Base-by-base conservation (phyloP, 1,140 invertebrate species). In the Penaeus indicus region DNA sequence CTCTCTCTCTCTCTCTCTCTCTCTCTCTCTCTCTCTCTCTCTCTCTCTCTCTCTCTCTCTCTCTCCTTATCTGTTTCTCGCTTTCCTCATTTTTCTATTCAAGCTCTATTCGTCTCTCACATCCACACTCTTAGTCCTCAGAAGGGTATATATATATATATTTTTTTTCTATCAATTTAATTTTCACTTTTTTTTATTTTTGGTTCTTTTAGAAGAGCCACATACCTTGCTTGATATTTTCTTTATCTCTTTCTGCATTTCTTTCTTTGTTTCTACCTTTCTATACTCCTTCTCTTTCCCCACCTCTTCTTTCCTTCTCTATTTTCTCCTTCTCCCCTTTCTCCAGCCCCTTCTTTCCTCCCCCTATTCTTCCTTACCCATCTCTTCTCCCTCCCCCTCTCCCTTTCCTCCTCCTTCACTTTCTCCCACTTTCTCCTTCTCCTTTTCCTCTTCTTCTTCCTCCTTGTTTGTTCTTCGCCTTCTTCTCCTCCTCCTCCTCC, bases 91-190 rank as follows among this genome's bases (percentile, higher is more conserved):
- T 16, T 62, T 19, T 32, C 25, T 27, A 32, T 32, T 32, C 69
- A 18, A 60, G 60, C n/a, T 11, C n/a, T 83, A 18, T 54, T 63
- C 63, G 11, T 32, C 18, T 64, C 81, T 63, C 47, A 25, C 38
- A 54, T 38, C 81, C 61, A 25, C 60, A 22, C 77, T 38, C 60
- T 78, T 47, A 47, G 77, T 38, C 77, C 77, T 22, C 42, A 78
- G 32, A 32, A 32, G 2, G 2, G 32, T 32, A 32, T 32, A 32
- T 32, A n/a, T 32, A 22, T 79, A 79, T 13, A 19, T 79, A 19
- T 38, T 47, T 42, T 54, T 19, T 42, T 60, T 11, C 38, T 54
- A 1, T 60, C 77, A 79, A n/a, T 11, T 60, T 8, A 47, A 18
- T 38, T 21, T 38, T 60, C 42, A 16, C 79, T 27, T 54, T 27